Conservation (phyloP, 2,113 vertebrate genomes). For the Lepisosteus osseus region DNA sequence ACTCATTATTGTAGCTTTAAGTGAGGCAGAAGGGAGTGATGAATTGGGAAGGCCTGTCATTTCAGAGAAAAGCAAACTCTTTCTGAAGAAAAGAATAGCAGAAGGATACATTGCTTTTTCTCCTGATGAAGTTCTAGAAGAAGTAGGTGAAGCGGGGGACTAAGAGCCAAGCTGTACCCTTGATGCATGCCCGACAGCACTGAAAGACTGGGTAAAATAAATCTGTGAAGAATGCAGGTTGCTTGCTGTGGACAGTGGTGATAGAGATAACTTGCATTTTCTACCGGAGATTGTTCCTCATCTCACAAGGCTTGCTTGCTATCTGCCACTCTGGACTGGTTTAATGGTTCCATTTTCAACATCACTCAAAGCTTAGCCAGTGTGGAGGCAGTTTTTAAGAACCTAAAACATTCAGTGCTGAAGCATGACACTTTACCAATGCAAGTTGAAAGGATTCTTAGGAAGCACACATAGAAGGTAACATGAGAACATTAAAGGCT, state of each 20-base stretch:
- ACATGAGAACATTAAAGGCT: constrained; percentile 8
- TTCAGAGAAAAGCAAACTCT: constrained; percentile 23
- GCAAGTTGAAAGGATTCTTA: constrained; percentile 8
- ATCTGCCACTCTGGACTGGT: constrained; percentile 26
- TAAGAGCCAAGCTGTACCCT: too few relatives aligned
- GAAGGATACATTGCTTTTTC: not conserved
- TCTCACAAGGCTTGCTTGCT: constrained; percentile 20
- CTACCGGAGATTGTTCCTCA: constrained; percentile 28
- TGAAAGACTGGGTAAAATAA: constrained; percentile 8
- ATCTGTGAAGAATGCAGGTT: constrained; percentile 16
- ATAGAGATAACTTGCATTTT: constrained; percentile 30
- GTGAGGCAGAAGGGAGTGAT: constrained; percentile 27
- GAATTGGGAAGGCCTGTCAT: constrained; percentile 9
- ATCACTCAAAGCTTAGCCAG: constrained; percentile 24
- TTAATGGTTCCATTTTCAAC: constrained; percentile 25
- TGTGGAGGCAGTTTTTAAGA: constrained; percentile 35
- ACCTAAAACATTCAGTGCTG: constrained; percentile 20
- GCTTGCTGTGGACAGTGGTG: constrained; percentile 21
- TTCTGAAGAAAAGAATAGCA: constrained; percentile 6
- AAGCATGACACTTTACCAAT: constrained; percentile 29
- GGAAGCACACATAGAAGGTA: constrained; percentile 13
- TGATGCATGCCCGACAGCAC: not conserved
- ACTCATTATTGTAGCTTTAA: constrained; percentile 26
- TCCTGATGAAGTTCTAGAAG: not conserved
- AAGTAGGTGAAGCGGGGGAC: not conserved